Evolutionary conservation across 92 coral and sea anemone species (phyloP), one percentile per base, ranked within the genome.

Genomic region (Zoanthus solanderi): DNA sequence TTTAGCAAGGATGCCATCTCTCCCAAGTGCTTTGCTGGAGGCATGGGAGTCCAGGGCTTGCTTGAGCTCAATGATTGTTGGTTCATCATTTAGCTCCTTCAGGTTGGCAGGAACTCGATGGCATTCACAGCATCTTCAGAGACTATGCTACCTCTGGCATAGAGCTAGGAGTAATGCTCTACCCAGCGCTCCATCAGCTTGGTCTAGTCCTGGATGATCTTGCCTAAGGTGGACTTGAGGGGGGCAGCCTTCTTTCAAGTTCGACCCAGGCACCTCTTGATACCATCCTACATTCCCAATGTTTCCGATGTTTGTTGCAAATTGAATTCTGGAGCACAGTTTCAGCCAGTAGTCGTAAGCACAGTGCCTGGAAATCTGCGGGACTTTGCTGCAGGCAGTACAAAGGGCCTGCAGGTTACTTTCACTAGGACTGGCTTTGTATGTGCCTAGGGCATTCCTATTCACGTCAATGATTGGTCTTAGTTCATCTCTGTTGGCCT

Each of bases 101-200:
- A 34, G 42, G 42, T 34, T 34, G 42, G 42, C 42, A 34, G 42
- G 42, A 1, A 34, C 42, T 34, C 42, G 42, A 34, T 34, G 42
- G 42, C 42, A 34, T 34, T 34, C 23, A 23, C 23, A 23, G 23
- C 23, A 23, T 23, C 23, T 23, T 23, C 42, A 34, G 42, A 34
- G 42, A 34, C 42, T 34, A 34, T 34, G 42, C 3, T 34, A 34
- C 42, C 42, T 34, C 42, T 34, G 42, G 42, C 42, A 34, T 3
- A 34, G 42, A 84, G 69, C 18, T 44, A 69, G 4, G 65, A 44
- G 42, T 85, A 56, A 46, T 75, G 81, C 74, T 75, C 63, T 32
- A 23, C 88, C 72, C 75, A 58, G 32, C 88, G 34, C 54, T 85
- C 83, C 88, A 86, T 86, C 73, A 73, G 88, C 16, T 85, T 44